A percentile compares a stretch with the other conserved stretches of the same genome.
These are phyloP conservation scores for Notothenia coriiceps DNA, from an alignment of 2,113 vertebrate genomes.

Conservation along the genomic window DNA sequence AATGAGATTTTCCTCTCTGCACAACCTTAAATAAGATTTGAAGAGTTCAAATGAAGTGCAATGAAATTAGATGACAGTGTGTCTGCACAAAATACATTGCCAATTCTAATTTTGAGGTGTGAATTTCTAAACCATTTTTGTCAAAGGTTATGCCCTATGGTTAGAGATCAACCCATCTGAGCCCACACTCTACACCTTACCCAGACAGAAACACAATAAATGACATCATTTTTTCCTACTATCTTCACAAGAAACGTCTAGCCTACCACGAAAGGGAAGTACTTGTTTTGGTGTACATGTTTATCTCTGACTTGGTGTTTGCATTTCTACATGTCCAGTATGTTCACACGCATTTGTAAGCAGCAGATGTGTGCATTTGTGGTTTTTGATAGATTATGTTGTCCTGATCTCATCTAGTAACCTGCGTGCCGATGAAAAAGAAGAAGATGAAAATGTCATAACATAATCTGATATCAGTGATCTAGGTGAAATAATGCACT, in stretches of 20 bases:
- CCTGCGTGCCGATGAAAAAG: slow-evolving; percentile 35
- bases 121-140: slow-evolving; percentile 38
- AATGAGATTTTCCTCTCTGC: background rate
- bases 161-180: slow-evolving; percentile 57
- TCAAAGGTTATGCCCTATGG: slow-evolving; percentile 69
- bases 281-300: slow-evolving; percentile 10
- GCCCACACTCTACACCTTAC: slow-evolving; percentile 39
- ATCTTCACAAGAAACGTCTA: slow-evolving; percentile 45
- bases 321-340: background rate
- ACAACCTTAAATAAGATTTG: background rate
- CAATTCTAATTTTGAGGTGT: slow-evolving; percentile 40
- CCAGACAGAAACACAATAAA: slow-evolving; percentile 21
- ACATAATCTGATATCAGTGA: slow-evolving; percentile 63
- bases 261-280: slow-evolving; percentile 42
- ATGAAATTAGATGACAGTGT: slow-evolving; percentile 8
- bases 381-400: slow-evolving; percentile 17
- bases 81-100: slow-evolving; percentile 13
- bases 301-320: slow-evolving; percentile 28
- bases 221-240: slow-evolving; percentile 71
- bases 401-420: slow-evolving; percentile 28
- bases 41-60: slow-evolving; percentile 19
- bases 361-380: slow-evolving; percentile 20
- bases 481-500: slow-evolving; percentile 56
- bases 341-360: slow-evolving; percentile 10
- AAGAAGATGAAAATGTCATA: slow-evolving; percentile 59